Evolutionary conservation across 2,888 invertebrate species (phyloP).

Genomic region (Galerucella nymphaeae): DNA sequence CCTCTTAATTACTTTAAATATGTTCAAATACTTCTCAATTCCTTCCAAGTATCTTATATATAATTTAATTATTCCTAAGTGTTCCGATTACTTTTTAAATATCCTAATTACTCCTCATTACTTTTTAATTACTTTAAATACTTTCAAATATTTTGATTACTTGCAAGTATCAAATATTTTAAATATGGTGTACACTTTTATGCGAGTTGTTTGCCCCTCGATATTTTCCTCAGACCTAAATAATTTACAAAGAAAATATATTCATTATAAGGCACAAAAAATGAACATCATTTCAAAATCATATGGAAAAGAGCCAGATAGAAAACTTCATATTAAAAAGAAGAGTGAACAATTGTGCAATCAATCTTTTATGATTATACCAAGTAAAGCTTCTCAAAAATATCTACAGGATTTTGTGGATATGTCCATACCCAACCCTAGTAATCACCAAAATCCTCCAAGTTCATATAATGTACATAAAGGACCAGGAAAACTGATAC

Average conservation of each 20-base stretch:
- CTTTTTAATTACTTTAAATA: too few relatives aligned
- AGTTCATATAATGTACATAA: constrained; percentile 28
- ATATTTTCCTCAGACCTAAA: constrained; percentile 81
- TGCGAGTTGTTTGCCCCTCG: too few relatives aligned
- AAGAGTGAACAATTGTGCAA: constrained; percentile 45
- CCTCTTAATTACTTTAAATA: too few relatives aligned
- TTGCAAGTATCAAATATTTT: too few relatives aligned
- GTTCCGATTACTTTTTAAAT: too few relatives aligned
- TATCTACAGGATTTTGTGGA: constrained; percentile 29
- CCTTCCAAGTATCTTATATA: too few relatives aligned
- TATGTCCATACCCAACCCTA: constrained; percentile 12
- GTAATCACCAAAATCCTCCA: constrained; percentile 10
- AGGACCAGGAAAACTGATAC: constrained; percentile 25
- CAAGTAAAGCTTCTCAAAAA: constrained; percentile 36
- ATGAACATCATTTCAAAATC: constrained; percentile 84
- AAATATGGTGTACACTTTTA: too few relatives aligned
- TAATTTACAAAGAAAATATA: constrained; percentile 82
- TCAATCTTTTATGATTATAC: constrained; percentile 47
- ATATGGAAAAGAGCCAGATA: constrained; percentile 74
- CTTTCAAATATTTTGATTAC: too few relatives aligned
- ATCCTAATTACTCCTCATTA: too few relatives aligned
- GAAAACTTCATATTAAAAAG: constrained; percentile 53
- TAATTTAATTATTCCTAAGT: too few relatives aligned
- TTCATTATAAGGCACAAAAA: constrained; percentile 77
- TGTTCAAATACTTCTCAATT: too few relatives aligned